Conservation (phyloP, 2,888 invertebrate species). For the Callyntrura guangdongensis region DNA sequence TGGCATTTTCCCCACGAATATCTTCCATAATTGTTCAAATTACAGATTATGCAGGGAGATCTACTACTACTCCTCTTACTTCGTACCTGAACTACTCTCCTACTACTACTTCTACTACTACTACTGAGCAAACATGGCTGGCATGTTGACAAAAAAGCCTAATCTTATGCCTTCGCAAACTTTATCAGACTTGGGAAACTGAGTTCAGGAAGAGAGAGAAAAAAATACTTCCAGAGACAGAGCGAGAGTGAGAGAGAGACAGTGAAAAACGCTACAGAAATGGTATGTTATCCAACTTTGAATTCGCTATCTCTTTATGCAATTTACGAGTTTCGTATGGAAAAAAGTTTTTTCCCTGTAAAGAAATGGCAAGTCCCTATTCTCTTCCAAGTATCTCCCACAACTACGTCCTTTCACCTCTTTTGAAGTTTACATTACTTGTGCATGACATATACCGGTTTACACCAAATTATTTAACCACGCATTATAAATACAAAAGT, state of each 20-base stretch:
- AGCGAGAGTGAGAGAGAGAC: conserved; percentile 44
- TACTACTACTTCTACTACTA: conserved; percentile 21
- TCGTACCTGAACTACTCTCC: conserved; percentile 41
- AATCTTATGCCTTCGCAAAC: conserved; percentile 74
- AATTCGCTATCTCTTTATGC: conserved; percentile 76
- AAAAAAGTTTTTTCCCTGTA: conserved; percentile 36
- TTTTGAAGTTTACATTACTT: not conserved
- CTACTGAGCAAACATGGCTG: conserved; percentile 69
- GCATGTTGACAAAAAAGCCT: conserved; percentile 78
- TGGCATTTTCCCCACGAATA: conserved; percentile 73
- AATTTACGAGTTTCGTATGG: conserved; percentile 70
- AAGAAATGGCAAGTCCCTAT: conserved; percentile 36
- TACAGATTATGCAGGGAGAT: conserved; percentile 76
- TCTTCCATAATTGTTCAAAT: conserved; percentile 76
- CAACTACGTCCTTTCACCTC: not conserved
- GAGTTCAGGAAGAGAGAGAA: conserved; percentile 55
- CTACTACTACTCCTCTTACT: conserved; percentile 44
- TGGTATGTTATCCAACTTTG: conserved; percentile 74
- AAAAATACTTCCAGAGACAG: conserved; percentile 48
- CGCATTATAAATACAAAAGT: not conserved
- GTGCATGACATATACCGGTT: not conserved
- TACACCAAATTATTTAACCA: not conserved
- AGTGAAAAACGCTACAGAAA: conserved; percentile 65
- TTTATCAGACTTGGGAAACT: conserved; percentile 72
- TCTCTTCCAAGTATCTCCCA: not conserved